Conservation (phyloP, 1,140 invertebrate genomes). For the Drosophila dunni region DNA sequence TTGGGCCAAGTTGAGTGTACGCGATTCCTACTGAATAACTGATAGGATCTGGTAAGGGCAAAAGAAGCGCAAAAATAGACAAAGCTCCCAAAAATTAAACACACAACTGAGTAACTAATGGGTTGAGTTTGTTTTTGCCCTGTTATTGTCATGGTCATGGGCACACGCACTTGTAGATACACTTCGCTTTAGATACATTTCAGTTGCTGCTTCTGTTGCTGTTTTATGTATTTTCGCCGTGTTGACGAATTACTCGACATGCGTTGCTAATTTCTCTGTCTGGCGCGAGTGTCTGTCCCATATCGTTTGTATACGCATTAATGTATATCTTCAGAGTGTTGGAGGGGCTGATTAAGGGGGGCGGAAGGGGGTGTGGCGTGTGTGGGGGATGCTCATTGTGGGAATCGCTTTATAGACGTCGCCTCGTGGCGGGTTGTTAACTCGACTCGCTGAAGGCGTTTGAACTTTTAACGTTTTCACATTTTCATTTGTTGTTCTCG, state of each 20-base stretch:
- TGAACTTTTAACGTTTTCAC: constrained; percentile 73
- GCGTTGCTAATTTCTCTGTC: constrained; percentile 63
- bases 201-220: background rate
- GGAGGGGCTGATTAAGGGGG: background rate
- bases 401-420: constrained; percentile 29
- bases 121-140: background rate
- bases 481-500: constrained; percentile 57
- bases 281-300: constrained; percentile 28
- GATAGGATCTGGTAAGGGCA: too few relatives aligned
- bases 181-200: constrained; percentile 27
- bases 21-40: background rate
- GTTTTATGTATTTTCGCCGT: constrained; percentile 18
- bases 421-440: constrained; percentile 50
- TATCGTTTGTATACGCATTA: constrained; percentile 22
- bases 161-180: constrained; percentile 46
- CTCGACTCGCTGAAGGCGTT: constrained; percentile 53
- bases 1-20: constrained; percentile 50
- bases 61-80: constrained; percentile 4
- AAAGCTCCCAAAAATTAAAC: constrained; percentile 38
- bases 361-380: background rate
- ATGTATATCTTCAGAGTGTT: constrained; percentile 1
- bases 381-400: constrained; percentile 15
- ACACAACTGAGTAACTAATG: background rate
- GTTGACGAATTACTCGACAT: constrained; percentile 46
- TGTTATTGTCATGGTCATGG: constrained; percentile 48